Evolutionary conservation across 2,113 vertebrate species (phyloP), one percentile per base, ranked within the genome.

Genomic region (Bostrychus sinensis): DNA sequence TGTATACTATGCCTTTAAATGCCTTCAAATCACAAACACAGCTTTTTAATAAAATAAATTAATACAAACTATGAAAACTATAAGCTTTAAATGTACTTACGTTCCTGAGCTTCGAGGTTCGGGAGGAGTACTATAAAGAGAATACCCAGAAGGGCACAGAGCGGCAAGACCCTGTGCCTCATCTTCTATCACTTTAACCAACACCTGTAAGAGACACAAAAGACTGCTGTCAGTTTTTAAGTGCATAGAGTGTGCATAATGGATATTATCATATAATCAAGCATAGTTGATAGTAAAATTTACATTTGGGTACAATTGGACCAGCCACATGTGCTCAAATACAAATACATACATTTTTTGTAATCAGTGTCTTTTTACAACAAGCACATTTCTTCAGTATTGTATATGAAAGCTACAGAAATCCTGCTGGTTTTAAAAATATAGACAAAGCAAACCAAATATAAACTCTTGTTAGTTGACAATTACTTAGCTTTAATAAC

Each of bases 131-230:
- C 91, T 81, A 89, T 86, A 45, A 94, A 76, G 14, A 96, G 73
- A 74, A 96, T 55, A 36, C 88, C 90, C 68, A 94, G 55, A 41
- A 93, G 60, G 72, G 89, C 90, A 75, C 45, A 74, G 0, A 92
- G 55, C 32, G 89, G 89, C 84, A 92, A 62, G 32, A 90, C 80
- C 41, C 77, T 82, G 11, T 82, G 89, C 66, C 89, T 88, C 96
- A 97, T 98, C 87, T 82, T 93, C 77, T 70, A 74, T 77, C 72
- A 81, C 81, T 25, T 46, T 75, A 83, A 82, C 68, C 65, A 72
- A 66, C 58, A 82, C 81, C 90, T 91, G 76, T 26, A 7, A 78
- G 74, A 72, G 5, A 4, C 61, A 56, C 8, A 61, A 65, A 14
- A 13, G 5, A 38, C 30, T 16, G 12, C 9, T 45, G 26, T 61